Base-by-base conservation (phyloP, 2,113 vertebrate species). In the Mionectes macconnelli region DNA sequence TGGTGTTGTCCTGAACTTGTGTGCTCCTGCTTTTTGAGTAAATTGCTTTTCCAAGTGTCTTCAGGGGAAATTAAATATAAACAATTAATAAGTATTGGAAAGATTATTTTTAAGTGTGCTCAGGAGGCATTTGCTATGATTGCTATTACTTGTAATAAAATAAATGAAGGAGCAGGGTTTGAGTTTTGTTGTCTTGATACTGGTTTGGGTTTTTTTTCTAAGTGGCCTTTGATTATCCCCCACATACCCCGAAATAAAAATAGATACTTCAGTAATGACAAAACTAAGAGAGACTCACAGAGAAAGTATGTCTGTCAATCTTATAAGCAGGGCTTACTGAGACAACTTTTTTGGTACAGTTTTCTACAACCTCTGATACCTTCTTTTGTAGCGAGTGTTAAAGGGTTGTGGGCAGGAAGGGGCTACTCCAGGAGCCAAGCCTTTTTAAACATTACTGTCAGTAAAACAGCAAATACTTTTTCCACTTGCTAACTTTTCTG, bases 1-100 rank as follows among this genome's bases (percentile, higher is more conserved):
- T 85, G 19, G 11, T 31, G 8, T 27, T 85, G 66, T 68, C 66
- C 40, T 87, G 67, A 55, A 62, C 31, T 80, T 57, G 12, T 49
- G 8, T 53, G 15, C 21, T 82, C 21, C 45, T 73, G 27, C 5
- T 76, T 93, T 83, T 81, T 63, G 5, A 74, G 24, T 9, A 91
- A 95, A 90, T 56, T 77, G 17, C 8, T 91, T 80, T 88, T 85
- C 33, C 9, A 63, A 59, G 8, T 53, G 21, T 73, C 84, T 93
- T 95, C 22, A 50, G 42, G 49, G 49, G 2, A 79, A 83, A 83
- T 73, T 23, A 88, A 95, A 87, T 77, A 80, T 16, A 93, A 93
- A 74, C 39, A 80, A 73, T 50, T 79, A 69, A 66, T 88, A 90
- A 84, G 8, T 47, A 77, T 67, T 59, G 9, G 18, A 62, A 88